Evolutionary conservation across 2,797 vertebrate genomes (phyloP), one percentile per base, ranked within the genome.

Genomic region (Malacoraja senta): DNA sequence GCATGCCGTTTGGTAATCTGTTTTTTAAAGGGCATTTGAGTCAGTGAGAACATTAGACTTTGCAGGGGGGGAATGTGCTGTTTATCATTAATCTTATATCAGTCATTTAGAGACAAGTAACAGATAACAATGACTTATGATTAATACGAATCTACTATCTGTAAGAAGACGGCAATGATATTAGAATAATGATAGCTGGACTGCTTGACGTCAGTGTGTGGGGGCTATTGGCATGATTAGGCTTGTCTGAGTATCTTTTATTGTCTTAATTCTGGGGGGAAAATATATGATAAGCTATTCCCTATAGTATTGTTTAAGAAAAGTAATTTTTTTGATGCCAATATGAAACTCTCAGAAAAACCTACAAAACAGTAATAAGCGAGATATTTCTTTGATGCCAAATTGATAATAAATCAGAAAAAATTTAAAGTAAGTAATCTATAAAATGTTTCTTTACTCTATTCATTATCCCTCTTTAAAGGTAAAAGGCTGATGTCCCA

Each of bases 1-100:
- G 90, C 71, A 53, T 58, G 90, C 35, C 71, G 71, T 92, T 92
- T 76, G 24, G 68, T 92, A 92, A 92, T 92, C 90, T 92, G 90
- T 92, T 92, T 92, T 92, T 76, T 92, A 92, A 92, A 92, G 90
- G 90, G 90, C 90, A 76, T 92, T 92, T 92, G 90, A 92, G 90
- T 92, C 90, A 92, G 90, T 44, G 26, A 76, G 90, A 92, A 92
- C 90, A 92, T 92, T 92, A 92, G 71, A 71, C 90, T 58, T 92
- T 76, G 68, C 90, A 92, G 90, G 65, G 71, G 88, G 71, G 3
- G 90, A 88, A 72, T 92, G 26, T 92, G 90, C 90, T 92, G 38
- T 92, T 92, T 92, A 74, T 92, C 71, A 92, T 92, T 92, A 72
- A 92, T 92, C 90, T 92, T 92, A 74, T 74, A 92, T 92, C 68